Base-by-base conservation (phyloP, 2,888 invertebrate species). In the Petrophora chlorosata region DNA sequence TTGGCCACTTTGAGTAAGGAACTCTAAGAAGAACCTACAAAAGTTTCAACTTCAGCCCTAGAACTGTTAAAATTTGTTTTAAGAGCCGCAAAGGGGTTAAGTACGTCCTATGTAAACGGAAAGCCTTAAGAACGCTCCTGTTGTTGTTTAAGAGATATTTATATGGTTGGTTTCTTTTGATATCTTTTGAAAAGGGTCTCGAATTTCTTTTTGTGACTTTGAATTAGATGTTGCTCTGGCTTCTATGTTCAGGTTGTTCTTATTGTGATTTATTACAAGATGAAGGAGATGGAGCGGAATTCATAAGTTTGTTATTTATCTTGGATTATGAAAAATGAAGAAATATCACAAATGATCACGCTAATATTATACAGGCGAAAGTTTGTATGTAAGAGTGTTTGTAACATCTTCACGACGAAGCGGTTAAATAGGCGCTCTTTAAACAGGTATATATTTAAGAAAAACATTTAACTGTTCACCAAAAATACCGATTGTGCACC, bases 1-100 rank as follows among this genome's bases (percentile, higher is more conserved):
- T n/a, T n/a, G n/a, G n/a, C n/a, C n/a, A 63, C 59, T 65, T 67
- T 61, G 61, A 62, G 61, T 67, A 64, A 66, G 63, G 53, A 53
- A 53, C 36, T 25, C 17, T 40, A 44, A n/a, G n/a, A n/a, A n/a
- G n/a, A n/a, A n/a, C n/a, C 53, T 62, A 61, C 53, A 39, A 39
- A 38, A 9, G 30, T 40, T 41, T 53, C 47, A 63, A 53, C 50
- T 52, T 52, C 44, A 41, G 29, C 39, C 17, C 29, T 45, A 52
- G 45, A 52, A 45, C 35, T 53, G 34, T 51, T 50, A 49, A 46
- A 46, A 33, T 45, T 36, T 41, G 48, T 39, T 42, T 45, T 39
- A 52, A 42, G 25, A 51, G 33, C 49, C 35, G 0, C 35, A 5
- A 3, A 41, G 23, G 35, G 35, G 34, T 35, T 45, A 45, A 50